A percentile compares a stretch with the other conserved stretches of the same genome.
phyloP scores from a whole-genome alignment of 2,888 invertebrate genomes.

The Andrena dorsata region DNA sequence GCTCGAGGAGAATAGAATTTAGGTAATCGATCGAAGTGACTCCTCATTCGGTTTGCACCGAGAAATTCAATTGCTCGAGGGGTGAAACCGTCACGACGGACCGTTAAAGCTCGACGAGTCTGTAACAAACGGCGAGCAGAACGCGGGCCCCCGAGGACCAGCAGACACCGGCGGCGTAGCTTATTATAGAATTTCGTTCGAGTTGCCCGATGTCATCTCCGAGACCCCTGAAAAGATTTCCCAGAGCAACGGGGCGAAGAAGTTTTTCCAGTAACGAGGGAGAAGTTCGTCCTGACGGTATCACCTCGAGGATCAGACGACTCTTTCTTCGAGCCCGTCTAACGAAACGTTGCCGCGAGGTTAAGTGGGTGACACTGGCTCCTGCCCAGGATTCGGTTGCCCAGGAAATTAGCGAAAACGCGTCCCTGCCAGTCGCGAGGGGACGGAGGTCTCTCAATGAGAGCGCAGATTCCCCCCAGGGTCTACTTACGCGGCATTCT shows the following conservation, averaged over 20 bases:
- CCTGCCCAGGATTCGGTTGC: constrained; percentile 36
- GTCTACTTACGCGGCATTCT: constrained; percentile 75
- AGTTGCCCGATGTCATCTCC: constrained; percentile 22
- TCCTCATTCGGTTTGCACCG: not conserved
- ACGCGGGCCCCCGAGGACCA: not conserved
- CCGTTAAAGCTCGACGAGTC: not conserved
- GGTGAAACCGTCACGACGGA: not conserved
- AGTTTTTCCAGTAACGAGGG: constrained; percentile 47
- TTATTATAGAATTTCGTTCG: constrained; percentile 34
- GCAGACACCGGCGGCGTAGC: not conserved
- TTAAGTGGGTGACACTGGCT: constrained; percentile 57
- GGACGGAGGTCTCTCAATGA: constrained; percentile 67
- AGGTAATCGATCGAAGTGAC: not conserved
- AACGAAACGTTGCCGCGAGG: constrained; percentile 72
- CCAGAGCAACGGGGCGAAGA: constrained; percentile 12
- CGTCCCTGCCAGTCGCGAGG: constrained; percentile 55
- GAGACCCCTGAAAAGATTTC: constrained; percentile 28
- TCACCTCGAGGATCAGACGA: constrained; percentile 46
- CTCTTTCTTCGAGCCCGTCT: constrained; percentile 38
- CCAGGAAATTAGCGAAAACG: constrained; percentile 68
- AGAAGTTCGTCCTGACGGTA: constrained; percentile 35
- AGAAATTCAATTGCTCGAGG: not conserved
- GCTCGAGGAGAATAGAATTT: not conserved
- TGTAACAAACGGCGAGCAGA: constrained; percentile 4
- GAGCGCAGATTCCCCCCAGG: constrained; percentile 82